These are phyloP conservation scores for Oenanthe melanoleuca DNA, from an alignment of 2,113 vertebrate species.

Conservation along the genomic window DNA sequence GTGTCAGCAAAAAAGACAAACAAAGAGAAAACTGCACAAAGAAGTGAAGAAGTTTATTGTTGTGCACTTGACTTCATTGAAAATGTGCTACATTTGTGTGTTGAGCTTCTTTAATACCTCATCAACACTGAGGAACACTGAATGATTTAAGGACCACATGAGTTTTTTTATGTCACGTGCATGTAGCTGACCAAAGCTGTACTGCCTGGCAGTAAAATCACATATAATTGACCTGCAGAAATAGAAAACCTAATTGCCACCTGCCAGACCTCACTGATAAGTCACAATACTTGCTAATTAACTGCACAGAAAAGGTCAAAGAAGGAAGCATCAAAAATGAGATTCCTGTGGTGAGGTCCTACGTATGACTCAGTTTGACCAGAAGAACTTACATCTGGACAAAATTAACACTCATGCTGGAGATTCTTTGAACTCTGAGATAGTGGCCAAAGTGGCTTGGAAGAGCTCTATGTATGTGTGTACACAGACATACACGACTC, in stretches of 20 bases:
- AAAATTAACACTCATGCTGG: conserved; percentile 40
- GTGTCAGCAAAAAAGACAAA: background rate
- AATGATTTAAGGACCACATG: background rate
- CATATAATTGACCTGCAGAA: background rate
- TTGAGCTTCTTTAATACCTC: background rate
- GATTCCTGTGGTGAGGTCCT: conserved; percentile 44
- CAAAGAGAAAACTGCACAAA: background rate
- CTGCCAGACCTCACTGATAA: background rate
- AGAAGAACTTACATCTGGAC: conserved; percentile 52
- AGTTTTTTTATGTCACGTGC: background rate
- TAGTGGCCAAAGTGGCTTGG: conserved; percentile 37
- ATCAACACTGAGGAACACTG: background rate
- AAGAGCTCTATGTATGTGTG: background rate
- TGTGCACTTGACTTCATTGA: background rate
- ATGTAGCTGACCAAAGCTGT: background rate
- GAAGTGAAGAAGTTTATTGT: background rate
- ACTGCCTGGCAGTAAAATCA: background rate
- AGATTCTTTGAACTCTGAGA: conserved; percentile 36
- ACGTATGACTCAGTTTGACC: background rate
- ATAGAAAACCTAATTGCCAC: background rate
- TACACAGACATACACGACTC: background rate
- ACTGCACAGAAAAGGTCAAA: conserved; percentile 31
- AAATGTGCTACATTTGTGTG: background rate
- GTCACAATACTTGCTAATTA: conserved; percentile 28
- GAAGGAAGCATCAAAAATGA: conserved; percentile 31